A percentile compares a stretch with the other conserved stretches of the same genome.
Evolutionary conservation across 2,113 vertebrate genomes (phyloP).

Genomic region (Pollachius pollachius): DNA sequence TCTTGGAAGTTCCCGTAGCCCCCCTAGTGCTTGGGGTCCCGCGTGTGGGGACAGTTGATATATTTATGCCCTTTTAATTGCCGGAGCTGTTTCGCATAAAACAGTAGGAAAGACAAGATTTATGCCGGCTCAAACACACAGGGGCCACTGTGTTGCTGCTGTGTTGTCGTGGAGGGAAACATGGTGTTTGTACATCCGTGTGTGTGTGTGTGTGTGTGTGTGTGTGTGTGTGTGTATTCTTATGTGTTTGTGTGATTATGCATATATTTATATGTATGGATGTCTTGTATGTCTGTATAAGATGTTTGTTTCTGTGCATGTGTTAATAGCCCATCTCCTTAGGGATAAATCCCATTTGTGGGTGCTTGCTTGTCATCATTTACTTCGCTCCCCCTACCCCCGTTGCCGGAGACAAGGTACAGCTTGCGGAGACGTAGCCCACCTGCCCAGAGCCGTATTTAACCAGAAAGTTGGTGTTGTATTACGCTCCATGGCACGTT

Average conservation of each 20-base stretch:
- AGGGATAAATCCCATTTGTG: no score
- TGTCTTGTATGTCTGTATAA: no score
- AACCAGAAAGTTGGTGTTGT: no score
- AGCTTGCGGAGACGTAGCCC: not conserved
- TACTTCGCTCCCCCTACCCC: no score
- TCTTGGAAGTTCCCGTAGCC: not conserved
- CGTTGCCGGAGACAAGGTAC: no score
- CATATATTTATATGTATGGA: not conserved
- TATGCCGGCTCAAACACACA: constrained; percentile 28
- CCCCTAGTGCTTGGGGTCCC: constrained; percentile 15
- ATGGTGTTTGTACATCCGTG: constrained; percentile 4
- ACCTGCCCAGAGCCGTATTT: not conserved
- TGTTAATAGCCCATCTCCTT: not conserved
- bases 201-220: constrained; percentile 25
- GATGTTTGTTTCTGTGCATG: no score
- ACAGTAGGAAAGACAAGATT: constrained; percentile 42
- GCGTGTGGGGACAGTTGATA: constrained; percentile 46
- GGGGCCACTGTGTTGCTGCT: constrained; percentile 25
- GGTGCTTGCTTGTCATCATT: no score
- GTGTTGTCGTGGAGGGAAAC: constrained; percentile 17
- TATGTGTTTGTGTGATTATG: constrained; percentile 17
- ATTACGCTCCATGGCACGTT: no score
- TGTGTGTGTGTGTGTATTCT: constrained; percentile 16
- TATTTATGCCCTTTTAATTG: constrained; percentile 48
- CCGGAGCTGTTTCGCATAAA: constrained; percentile 45